Conservation (phyloP, 2,797 vertebrate genomes). For the Phataginus tetradactyla region DNA sequence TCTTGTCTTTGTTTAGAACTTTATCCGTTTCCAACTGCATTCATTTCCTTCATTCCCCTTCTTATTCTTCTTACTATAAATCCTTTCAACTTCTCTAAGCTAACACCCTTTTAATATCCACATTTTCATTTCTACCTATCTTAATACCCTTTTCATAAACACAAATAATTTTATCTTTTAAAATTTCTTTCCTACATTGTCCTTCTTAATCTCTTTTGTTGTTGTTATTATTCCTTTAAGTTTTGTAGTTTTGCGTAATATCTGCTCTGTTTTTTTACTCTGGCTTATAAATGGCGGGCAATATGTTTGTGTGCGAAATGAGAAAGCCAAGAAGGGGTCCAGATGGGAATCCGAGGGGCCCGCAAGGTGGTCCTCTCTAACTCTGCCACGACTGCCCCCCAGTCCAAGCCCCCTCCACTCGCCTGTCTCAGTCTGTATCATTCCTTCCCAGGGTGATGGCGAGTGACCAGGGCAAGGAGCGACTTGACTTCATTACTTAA, state of each 20-base stretch:
- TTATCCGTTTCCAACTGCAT: not conserved
- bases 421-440: accelerated
- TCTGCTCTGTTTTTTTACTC: not conserved
- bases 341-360: not conserved
- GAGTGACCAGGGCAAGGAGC: not conserved
- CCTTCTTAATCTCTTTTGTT: not conserved
- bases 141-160: not conserved
- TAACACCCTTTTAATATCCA: not conserved
- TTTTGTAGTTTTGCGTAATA: not conserved
- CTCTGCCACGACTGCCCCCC: accelerated
- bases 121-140: not conserved
- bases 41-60: not conserved
- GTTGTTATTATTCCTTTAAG: not conserved
- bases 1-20: not conserved
- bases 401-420: not conserved
- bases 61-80: not conserved
- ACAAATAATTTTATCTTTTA: not conserved
- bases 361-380: accelerated
- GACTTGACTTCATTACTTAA: not conserved
- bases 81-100: not conserved
- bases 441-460: not conserved
- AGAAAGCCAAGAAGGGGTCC: accelerated
- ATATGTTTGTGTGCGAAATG: accelerated
- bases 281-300: not conserved
- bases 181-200: not conserved